Evolutionary conservation across 2,797 vertebrate species (phyloP), one percentile per base, ranked within the genome.

Genomic region (Arnoldichthys spilopterus): DNA sequence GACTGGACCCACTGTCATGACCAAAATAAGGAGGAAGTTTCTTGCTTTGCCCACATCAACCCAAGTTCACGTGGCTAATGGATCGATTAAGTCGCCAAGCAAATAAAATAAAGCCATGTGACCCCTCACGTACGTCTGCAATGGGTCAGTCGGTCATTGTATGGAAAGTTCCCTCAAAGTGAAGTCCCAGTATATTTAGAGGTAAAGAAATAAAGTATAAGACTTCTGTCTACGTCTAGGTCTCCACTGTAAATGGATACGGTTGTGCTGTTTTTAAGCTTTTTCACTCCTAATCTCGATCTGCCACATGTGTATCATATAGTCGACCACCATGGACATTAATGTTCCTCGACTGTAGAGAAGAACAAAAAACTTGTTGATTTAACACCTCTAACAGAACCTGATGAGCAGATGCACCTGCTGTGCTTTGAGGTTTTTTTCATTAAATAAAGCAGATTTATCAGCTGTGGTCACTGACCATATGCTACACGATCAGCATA

Each of bases 11-110:
- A 30, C 72, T 74, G 43, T 81, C 28, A 76, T 13, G 40, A 72
- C 80, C 69, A 83, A 78, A 81, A 75, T 22, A 62, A 67, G 74
- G 72, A 43, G 56, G 47, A 49, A 18, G 53, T 66, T 34, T 56
- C 45, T 51, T 59, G 20, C 53, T 73, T 59, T 58, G 61, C 76
- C 68, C 56, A 49, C 30, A 73, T 54, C 26, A 59, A 84, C 78
- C 75, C 66, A 64, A 77, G 68, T 30, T 37, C 63, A 77, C 37
- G 59, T 73, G 47, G 53, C 62, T 77, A 34, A 53, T 45, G 64
- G 54, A 68, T 45, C 16, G 22, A 67, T 40, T 24, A 20, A 49
- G 16, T 49, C 49, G 32, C 15, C 15, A 2, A 28, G 43, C 24
- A 20, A 62, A 62, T 62, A 16, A 62, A 30, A 63, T 68, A 68